Evolutionary conservation across 2,113 vertebrate species (phyloP), one percentile per base, ranked within the genome.

Genomic region (Apteryx owenii): DNA sequence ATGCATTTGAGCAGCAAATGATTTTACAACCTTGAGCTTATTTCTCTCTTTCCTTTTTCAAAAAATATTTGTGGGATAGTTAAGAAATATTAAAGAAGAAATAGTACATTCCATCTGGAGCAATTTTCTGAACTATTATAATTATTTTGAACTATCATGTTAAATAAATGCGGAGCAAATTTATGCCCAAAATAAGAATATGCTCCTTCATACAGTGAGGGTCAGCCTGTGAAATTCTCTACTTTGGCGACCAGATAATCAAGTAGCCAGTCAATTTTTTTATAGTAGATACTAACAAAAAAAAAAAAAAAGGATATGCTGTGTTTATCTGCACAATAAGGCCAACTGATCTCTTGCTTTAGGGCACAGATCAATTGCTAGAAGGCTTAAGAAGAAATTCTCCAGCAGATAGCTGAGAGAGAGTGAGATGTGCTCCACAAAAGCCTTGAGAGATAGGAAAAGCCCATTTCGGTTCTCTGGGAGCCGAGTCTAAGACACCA

Each of bases 381-480:
- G 71, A 71, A 89, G 36, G 10, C 79, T 73, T 85, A 83, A 91
- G 73, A 88, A 83, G 4, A 79, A 46, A 33, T 71, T 94, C 31
- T 91, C 61, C 42, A 0, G 0, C 29, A 19, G 13, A 51, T 86
- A 86, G 33, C 42, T 56, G 73, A 66, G 71, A 53, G 60, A 75
- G 38, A 56, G 22, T 3, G 8, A 7, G 51, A 22, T 20, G 10
- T 60, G 19, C 23, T 78, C 64, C 50, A 17, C 5, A 50, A 77
- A 69, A 51, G 79, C 42, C 31, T 93, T 38, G 31, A 75, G 36
- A 95, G 19, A 26, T 16, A n/a, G 20, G 15, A 89, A 75, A 70
- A 82, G 10, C 68, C 17, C 29, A 16, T 19, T 82, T 54, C 23
- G 25, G 23, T 64, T 80, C 7, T 3, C 46, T 83, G 31, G 21